A percentile compares a stretch with the other conserved stretches of the same genome.
Evolutionary conservation across 2,888 invertebrate genomes (phyloP).

Genomic region (Pandemis corylana): DNA sequence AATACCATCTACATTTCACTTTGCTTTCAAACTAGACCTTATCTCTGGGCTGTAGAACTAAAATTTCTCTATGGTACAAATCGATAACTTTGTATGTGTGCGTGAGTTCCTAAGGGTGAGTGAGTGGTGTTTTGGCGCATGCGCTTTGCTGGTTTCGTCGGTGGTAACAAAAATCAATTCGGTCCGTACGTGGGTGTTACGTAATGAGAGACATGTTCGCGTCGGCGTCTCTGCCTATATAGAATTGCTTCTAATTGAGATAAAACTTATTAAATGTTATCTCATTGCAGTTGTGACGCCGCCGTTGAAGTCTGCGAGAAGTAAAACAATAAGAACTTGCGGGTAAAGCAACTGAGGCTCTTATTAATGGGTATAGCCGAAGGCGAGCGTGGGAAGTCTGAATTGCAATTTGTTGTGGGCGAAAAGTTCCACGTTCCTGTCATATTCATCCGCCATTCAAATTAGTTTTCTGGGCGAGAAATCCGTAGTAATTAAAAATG

Average conservation of each 20-base stretch:
- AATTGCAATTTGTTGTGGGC: neutral
- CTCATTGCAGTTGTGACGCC: neutral
- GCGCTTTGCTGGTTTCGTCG: conserved; percentile 61
- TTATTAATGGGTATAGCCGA: neutral
- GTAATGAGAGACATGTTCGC: conserved; percentile 74
- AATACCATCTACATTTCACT: conserved; percentile 61
- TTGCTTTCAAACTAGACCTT: conserved; percentile 46
- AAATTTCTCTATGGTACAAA: conserved; percentile 45
- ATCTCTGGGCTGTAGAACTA: conserved; percentile 42
- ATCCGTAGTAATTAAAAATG: neutral
- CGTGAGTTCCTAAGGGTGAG: conserved; percentile 56
- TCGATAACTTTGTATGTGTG: conserved; percentile 58
- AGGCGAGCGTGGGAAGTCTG: neutral
- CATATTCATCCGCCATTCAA: neutral
- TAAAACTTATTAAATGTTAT: conserved; percentile 56
- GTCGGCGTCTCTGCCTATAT: conserved; percentile 59
- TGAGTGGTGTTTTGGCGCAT: conserved; percentile 71
- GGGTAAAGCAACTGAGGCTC: neutral
- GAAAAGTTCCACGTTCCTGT: neutral
- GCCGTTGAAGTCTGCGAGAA: neutral
- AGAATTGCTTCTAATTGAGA: conserved; percentile 62
- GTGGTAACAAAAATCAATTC: conserved; percentile 81
- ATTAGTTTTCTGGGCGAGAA: neutral
- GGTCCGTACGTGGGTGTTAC: conserved; percentile 78
- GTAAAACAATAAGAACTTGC: neutral